phyloP scores from a whole-genome alignment of 2,888 invertebrate species.

The Drosophila neoperkinsi region DNA sequence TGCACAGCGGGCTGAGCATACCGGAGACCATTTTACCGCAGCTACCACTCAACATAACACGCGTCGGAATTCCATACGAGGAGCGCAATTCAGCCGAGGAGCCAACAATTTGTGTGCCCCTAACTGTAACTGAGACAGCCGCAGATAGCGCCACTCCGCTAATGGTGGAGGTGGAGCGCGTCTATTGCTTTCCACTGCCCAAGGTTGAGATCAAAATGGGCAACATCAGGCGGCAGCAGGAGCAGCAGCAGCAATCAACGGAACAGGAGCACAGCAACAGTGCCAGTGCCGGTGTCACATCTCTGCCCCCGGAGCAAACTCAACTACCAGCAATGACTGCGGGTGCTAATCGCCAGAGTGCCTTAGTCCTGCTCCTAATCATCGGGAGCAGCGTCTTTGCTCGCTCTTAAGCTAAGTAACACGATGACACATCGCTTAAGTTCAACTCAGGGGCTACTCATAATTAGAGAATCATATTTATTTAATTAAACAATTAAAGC shows the following conservation, averaged over 20 bases:
- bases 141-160: constrained; percentile 55
- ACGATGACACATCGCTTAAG: constrained; percentile 31
- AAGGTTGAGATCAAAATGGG: constrained; percentile 66
- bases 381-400: constrained; percentile 29
- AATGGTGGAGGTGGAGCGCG: constrained; percentile 72
- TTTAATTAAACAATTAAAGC: constrained; percentile 51
- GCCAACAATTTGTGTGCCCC: constrained; percentile 78
- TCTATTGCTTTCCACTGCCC: constrained; percentile 81
- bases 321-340: constrained; percentile 21
- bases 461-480: constrained; percentile 38
- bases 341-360: constrained; percentile 1
- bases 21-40: constrained; percentile 67
- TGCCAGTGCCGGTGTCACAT: constrained; percentile 12
- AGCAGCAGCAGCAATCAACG: constrained; percentile 23
- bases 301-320: constrained; percentile 29
- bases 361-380: constrained; percentile 23
- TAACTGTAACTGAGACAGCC: constrained; percentile 73
- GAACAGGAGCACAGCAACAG: constrained; percentile 30
- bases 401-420: constrained; percentile 27
- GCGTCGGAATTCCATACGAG: constrained; percentile 77
- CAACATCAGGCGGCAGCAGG: constrained; percentile 29
- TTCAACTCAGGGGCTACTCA: constrained; percentile 65
- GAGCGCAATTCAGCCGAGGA: constrained; percentile 75
- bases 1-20: constrained; percentile 71
- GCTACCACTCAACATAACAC: constrained; percentile 76